Conservation (phyloP, 2,113 vertebrate genomes). For the Ctenomys sociabilis region DNA sequence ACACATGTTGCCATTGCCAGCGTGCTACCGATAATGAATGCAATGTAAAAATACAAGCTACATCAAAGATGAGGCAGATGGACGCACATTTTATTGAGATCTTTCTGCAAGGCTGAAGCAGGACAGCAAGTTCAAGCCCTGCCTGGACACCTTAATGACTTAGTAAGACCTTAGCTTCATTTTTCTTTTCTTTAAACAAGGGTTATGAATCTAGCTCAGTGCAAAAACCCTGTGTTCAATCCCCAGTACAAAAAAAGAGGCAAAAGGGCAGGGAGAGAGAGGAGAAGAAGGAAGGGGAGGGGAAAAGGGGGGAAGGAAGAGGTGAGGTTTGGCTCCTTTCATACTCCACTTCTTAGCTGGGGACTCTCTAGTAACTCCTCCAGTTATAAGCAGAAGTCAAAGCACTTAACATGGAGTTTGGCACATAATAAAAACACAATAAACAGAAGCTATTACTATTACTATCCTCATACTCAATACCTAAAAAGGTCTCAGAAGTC, state of each 20-base stretch:
- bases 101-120: neutral
- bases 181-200: neutral
- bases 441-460: constrained; percentile 28
- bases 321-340: neutral
- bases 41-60: rapidly evolving
- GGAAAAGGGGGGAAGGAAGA: too few relatives aligned
- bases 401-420: neutral
- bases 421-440: constrained; percentile 5
- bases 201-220: neutral
- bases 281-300: neutral
- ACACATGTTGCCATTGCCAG: neutral
- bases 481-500: constrained; percentile 51
- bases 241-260: neutral
- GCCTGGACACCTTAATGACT: neutral
- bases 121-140: neutral
- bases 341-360: neutral
- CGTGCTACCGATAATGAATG: too few relatives aligned
- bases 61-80: neutral
- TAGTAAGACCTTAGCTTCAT: neutral
- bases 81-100: rapidly evolving
- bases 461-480: constrained; percentile 31
- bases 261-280: neutral
- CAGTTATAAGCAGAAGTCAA: neutral
- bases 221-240: neutral
- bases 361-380: neutral